Conservation (phyloP, 2,888 invertebrate species). For the Caenorhabditis afra region DNA sequence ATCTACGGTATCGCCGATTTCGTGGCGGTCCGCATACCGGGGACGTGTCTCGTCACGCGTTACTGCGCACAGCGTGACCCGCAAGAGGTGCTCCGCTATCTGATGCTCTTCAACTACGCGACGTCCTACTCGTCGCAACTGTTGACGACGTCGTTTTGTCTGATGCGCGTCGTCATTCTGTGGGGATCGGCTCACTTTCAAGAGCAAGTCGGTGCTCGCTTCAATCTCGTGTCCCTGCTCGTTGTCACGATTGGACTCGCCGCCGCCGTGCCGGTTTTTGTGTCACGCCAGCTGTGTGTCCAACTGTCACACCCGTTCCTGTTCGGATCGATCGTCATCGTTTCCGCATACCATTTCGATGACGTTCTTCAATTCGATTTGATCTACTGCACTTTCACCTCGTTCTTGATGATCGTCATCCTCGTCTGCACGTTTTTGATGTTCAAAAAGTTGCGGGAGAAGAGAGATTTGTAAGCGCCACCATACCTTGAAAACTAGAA, state of each 20-base stretch:
- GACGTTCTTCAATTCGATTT: neutral
- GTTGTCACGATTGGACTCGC: neutral
- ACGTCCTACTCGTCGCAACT: neutral
- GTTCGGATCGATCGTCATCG: constrained; percentile 9
- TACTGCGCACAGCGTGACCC: neutral
- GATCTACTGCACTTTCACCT: neutral
- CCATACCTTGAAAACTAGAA: too few species aligned
- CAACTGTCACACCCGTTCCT: constrained; percentile 6
- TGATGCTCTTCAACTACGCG: neutral
- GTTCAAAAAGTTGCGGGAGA: constrained; percentile 1
- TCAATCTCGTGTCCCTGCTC: neutral
- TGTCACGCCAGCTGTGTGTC: neutral
- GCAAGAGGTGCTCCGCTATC: neutral
- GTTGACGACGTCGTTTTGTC: neutral
- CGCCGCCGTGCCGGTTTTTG: neutral
- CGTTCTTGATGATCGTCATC: neutral
- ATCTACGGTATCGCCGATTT: neutral
- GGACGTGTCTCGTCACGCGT: neutral
- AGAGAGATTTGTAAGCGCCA: neutral
- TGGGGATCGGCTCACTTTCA: neutral
- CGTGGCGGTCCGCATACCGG: neutral
- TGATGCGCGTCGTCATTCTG: neutral
- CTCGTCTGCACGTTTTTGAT: neutral
- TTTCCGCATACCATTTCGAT: neutral
- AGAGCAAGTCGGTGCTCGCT: neutral